phyloP scores from a whole-genome alignment of 2,888 invertebrate species.

The Caenorhabditis wallacei region DNA sequence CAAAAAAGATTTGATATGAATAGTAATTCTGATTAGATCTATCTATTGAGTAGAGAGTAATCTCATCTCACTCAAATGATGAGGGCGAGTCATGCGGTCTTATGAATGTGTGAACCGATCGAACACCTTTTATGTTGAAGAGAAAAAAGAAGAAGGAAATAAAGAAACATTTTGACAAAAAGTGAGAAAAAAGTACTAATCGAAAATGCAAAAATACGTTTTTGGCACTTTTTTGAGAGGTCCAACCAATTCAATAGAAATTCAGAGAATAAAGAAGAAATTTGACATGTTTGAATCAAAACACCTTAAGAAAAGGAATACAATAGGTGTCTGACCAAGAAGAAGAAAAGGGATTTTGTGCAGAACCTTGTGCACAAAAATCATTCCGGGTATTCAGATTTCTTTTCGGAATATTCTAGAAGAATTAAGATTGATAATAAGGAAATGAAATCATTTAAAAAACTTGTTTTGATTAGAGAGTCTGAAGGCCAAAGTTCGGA shows the following conservation, averaged over 20 bases:
- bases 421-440: background rate
- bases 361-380: constrained; percentile 14
- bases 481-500: too few relatives aligned
- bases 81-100: constrained; percentile 19
- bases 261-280: constrained; percentile 1
- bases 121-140: constrained; percentile 37
- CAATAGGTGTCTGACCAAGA: constrained; percentile 31
- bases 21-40: constrained; percentile 39
- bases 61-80: background rate
- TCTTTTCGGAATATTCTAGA: background rate
- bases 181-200: constrained; percentile 24
- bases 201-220: constrained; percentile 53
- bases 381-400: constrained; percentile 9
- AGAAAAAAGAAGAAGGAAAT: background rate
- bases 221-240: constrained; percentile 34
- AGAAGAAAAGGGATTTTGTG: background rate
- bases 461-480: background rate
- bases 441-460: constrained; percentile 4
- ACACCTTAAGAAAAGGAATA: constrained; percentile 3
- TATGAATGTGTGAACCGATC: constrained; percentile 52
- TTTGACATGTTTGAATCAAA: constrained; percentile 28
- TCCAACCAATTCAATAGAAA: constrained; percentile 6
- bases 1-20: constrained; percentile 39
- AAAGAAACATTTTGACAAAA: constrained; percentile 12
- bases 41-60: constrained; percentile 8